These are phyloP conservation scores for Homarus americanus DNA, from an alignment of 1,140 invertebrate genomes.

Conservation along the genomic window DNA sequence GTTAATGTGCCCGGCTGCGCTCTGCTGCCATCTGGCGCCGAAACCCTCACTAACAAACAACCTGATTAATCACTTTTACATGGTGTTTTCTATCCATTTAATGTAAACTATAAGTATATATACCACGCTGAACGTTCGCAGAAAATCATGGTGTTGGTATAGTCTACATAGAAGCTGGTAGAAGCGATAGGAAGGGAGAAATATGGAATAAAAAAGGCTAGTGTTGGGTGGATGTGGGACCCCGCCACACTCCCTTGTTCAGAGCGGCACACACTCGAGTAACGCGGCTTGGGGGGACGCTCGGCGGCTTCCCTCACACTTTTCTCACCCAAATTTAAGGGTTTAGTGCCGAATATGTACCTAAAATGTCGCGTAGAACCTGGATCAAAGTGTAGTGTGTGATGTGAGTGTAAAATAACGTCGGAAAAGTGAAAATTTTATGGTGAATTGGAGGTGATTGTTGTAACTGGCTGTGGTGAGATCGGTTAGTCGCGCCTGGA, in stretches of 20 bases:
- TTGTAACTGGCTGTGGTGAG: conserved; percentile 34
- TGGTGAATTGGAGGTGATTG: conserved; percentile 58
- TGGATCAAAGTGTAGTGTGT: conserved; percentile 66
- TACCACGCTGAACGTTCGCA: conserved; percentile 14
- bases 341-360: conserved; percentile 60
- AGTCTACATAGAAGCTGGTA: neutral
- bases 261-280: conserved; percentile 60
- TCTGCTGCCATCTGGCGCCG: conserved; percentile 65
- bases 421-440: conserved; percentile 45
- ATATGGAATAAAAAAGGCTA: conserved; percentile 69
- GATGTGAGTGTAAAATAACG: conserved; percentile 63
- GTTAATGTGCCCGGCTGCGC: conserved; percentile 56
- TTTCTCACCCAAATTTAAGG: conserved; percentile 59
- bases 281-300: conserved; percentile 50
- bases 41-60: conserved; percentile 51
- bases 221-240: conserved; percentile 47
- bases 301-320: conserved; percentile 58
- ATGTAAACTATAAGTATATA: conserved; percentile 36
- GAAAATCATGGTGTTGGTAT: conserved; percentile 38
- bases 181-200: conserved; percentile 32
- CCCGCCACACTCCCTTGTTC: conserved; percentile 70
- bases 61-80: conserved; percentile 69
- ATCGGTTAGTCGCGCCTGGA: conserved; percentile 66
- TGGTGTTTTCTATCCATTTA: conserved; percentile 63
- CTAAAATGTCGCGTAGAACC: conserved; percentile 62